These are phyloP conservation scores for Subanguina moxae DNA, from an alignment of 1,140 invertebrate genomes.

Conservation along the genomic window DNA sequence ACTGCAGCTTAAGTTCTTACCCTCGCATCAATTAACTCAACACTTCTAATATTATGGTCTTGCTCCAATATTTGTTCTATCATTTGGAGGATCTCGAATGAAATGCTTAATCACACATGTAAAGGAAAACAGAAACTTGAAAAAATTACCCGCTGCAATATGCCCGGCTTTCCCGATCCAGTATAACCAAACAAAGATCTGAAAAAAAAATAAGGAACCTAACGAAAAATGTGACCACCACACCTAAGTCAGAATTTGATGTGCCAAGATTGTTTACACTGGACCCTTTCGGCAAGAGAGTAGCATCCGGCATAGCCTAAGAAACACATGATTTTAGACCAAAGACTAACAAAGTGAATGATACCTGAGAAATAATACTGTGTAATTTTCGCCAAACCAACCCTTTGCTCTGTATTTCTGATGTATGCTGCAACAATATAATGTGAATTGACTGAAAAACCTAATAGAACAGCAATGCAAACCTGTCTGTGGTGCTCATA, in stretches of 20 bases:
- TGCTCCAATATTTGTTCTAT: background rate
- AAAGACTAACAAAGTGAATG: no score
- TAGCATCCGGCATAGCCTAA: background rate
- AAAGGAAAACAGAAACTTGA: no score
- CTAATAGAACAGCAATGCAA: no score
- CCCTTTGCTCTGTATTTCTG: no score
- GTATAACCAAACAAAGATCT: background rate
- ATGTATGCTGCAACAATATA: no score
- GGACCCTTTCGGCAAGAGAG: constrained; percentile 12
- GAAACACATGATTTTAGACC: background rate
- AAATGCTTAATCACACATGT: background rate
- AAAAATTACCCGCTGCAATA: background rate
- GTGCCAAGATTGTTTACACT: constrained; percentile 27
- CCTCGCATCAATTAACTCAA: background rate
- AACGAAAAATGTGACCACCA: background rate
- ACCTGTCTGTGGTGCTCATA: no score
- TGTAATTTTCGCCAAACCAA: no score
- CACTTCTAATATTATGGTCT: background rate
- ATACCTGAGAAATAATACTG: no score
- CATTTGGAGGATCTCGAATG: background rate
- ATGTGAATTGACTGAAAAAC: no score
- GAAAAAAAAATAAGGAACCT: no score
- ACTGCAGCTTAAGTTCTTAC: background rate
- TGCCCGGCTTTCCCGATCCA: background rate
- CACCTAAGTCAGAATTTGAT: background rate